Conservation (phyloP, 2,113 vertebrate genomes). For the Chlorodrepanis virens region DNA sequence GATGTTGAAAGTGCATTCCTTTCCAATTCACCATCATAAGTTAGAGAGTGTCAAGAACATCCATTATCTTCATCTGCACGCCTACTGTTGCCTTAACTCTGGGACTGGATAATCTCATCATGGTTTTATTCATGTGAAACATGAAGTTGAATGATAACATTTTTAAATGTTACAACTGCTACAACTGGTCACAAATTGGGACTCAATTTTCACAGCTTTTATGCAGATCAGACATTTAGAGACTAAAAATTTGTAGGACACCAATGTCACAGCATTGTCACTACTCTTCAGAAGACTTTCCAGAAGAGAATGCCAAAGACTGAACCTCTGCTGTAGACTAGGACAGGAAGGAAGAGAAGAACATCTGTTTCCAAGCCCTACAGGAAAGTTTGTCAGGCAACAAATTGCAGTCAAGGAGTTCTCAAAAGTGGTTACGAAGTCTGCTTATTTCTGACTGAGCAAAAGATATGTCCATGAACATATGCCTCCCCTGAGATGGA, state of each 20-base stretch:
- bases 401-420: background rate
- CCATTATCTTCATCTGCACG: background rate
- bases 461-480: background rate
- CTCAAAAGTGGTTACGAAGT: background rate
- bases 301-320: background rate
- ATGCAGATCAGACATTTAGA: background rate
- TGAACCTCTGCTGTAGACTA: background rate
- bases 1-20: background rate
- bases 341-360: background rate
- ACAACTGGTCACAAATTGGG: background rate
- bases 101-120: background rate
- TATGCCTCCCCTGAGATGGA: background rate
- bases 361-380: background rate
- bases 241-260: background rate
- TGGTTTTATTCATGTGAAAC: background rate
- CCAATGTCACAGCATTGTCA: background rate
- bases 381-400: background rate
- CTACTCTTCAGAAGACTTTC: background rate
- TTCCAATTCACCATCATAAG: background rate
- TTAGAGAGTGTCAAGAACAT: background rate
- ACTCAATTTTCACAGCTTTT: background rate
- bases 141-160: background rate
- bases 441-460: background rate
- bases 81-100: background rate
- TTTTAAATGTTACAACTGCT: background rate